phyloP scores from a whole-genome alignment of 2,113 vertebrate genomes.

The Acanthisitta chloris region DNA sequence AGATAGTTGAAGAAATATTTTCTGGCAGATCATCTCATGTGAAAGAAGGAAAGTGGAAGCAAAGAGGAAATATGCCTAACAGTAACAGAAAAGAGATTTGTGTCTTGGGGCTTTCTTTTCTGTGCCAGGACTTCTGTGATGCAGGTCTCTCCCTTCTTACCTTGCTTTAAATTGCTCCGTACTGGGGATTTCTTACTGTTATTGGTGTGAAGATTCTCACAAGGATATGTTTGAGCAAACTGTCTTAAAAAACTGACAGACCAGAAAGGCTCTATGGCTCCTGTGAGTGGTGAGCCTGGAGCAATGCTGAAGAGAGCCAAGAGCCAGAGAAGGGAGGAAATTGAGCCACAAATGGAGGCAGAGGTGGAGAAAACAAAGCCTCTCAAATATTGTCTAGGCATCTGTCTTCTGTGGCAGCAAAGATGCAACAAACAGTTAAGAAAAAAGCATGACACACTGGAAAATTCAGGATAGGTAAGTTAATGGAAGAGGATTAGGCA shows the following conservation, averaged over 20 bases:
- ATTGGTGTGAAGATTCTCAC: slow-evolving; percentile 8
- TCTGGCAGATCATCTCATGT: slow-evolving; percentile 26
- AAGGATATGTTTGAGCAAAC: slow-evolving; percentile 28
- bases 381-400: not conserved
- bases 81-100: slow-evolving; percentile 5
- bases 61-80: not conserved
- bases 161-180: not conserved
- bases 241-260: slow-evolving; percentile 34
- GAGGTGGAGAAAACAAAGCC: slow-evolving; percentile 24
- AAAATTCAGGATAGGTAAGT: not conserved
- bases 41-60: slow-evolving; percentile 33
- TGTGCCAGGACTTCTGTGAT: not conserved
- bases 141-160: slow-evolving; percentile 10
- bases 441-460: not conserved
- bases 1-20: slow-evolving; percentile 46
- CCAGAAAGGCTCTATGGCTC: not conserved
- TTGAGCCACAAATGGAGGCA: not conserved
- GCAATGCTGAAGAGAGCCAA: not conserved
- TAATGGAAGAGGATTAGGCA: not conserved
- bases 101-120: slow-evolving; percentile 34
- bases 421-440: not conserved
- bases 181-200: not conserved
- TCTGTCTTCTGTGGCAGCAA: not conserved
- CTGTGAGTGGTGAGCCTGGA: not conserved
- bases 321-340: not conserved